A percentile compares a stretch with the other conserved stretches of the same genome.
Conservation (phyloP, 2,888 invertebrate species). For the Bombylius major region DNA sequence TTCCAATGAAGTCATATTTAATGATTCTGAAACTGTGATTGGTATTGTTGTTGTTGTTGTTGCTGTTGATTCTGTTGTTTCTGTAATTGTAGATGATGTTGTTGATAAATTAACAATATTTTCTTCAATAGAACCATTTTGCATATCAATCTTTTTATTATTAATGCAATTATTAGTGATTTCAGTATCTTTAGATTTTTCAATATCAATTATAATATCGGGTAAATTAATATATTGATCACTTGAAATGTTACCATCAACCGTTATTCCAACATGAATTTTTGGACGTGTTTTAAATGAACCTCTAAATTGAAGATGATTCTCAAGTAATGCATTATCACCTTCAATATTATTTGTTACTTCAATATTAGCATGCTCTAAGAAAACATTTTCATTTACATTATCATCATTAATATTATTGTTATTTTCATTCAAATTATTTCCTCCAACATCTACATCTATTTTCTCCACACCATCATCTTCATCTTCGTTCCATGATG, state of each 20-base stretch:
- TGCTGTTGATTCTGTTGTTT: neutral
- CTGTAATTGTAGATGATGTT: neutral
- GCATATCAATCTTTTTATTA: neutral
- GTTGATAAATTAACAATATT: neutral
- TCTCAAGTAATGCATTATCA: slow-evolving; percentile 10
- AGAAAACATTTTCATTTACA: neutral
- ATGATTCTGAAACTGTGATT: neutral
- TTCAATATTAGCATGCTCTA: neutral
- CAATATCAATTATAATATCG: slow-evolving; percentile 36
- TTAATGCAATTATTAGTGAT: neutral
- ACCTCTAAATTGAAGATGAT: slow-evolving; percentile 17
- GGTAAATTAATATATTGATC: slow-evolving; percentile 30
- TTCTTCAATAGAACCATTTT: neutral
- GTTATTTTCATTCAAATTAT: neutral
- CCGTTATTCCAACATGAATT: slow-evolving; percentile 21
- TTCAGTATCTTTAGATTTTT: slow-evolving; percentile 23
- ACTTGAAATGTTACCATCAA: slow-evolving; percentile 21
- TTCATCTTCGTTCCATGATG: slow-evolving; percentile 36
- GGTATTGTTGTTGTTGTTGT: neutral
- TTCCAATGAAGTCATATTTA: neutral
- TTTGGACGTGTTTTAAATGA: slow-evolving; percentile 17
- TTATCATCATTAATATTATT: slow-evolving; percentile 5
- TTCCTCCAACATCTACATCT: neutral
- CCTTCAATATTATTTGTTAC: neutral
- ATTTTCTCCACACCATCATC: slow-evolving; percentile 20